A percentile compares a stretch with the other conserved stretches of the same genome.
Evolutionary conservation across 2,797 vertebrate species (phyloP).

Genomic region (Chelon labrosus): DNA sequence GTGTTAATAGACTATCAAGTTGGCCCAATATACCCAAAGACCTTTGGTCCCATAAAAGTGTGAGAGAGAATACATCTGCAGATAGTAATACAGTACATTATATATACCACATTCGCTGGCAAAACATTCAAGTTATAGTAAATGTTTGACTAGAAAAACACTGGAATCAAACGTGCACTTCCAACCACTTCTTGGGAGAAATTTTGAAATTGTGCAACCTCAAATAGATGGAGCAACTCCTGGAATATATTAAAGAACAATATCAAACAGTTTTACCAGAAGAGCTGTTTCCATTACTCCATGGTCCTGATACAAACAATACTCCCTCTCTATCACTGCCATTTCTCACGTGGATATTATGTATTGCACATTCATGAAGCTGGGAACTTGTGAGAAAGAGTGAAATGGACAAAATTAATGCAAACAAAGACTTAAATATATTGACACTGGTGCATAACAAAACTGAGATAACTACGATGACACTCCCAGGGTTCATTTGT

Average conservation of each 20-base stretch:
- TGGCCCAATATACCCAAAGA: not conserved
- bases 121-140: not conserved
- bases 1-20: not conserved
- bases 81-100: not conserved
- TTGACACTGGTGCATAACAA: not conserved
- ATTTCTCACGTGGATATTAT: constrained; percentile 1
- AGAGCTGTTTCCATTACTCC: not conserved
- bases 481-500: not conserved
- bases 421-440: not conserved
- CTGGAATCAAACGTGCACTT: not conserved
- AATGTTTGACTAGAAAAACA: not conserved
- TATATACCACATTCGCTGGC: not conserved
- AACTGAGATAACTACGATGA: constrained; percentile 6
- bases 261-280: not conserved
- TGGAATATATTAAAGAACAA: not conserved
- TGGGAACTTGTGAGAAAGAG: not conserved
- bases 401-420: constrained; percentile 4
- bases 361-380: constrained; percentile 6
- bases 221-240: not conserved
- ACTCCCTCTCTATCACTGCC: not conserved
- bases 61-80: not conserved
- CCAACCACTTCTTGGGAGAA: not conserved
- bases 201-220: not conserved
- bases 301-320: constrained; percentile 3
- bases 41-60: not conserved